Evolutionary conservation across 2,888 invertebrate species (phyloP).

Genomic region (Andrena dorsata): DNA sequence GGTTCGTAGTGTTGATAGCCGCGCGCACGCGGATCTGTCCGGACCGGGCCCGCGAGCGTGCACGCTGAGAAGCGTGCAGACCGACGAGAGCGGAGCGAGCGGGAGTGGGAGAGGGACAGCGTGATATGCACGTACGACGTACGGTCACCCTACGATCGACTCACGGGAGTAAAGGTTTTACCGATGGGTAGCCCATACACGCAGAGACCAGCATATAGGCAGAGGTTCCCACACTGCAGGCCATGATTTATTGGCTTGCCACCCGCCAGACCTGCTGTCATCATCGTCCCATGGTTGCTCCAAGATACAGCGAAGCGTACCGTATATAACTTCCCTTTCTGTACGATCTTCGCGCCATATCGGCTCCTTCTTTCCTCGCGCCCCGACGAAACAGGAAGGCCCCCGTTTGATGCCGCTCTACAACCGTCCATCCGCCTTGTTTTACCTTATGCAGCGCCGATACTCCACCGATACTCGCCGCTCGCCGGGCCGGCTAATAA

Average conservation of each 20-base stretch:
- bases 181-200: slow-evolving; percentile 70
- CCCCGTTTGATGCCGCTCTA: slow-evolving; percentile 53
- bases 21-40: slow-evolving; percentile 11
- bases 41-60: slow-evolving; percentile 8
- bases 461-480: slow-evolving; percentile 43
- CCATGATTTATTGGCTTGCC: slow-evolving; percentile 83
- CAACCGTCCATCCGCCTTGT: slow-evolving; percentile 68
- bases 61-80: slow-evolving; percentile 20
- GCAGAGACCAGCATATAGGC: slow-evolving; percentile 60
- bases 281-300: slow-evolving; percentile 78
- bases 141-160: slow-evolving; percentile 64
- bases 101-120: slow-evolving; percentile 29
- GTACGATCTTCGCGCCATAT: slow-evolving; percentile 73
- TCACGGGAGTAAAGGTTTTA: slow-evolving; percentile 74
- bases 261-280: slow-evolving; percentile 81
- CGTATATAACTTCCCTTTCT: slow-evolving; percentile 73
- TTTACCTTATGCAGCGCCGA: slow-evolving; percentile 67
- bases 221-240: slow-evolving; percentile 80
- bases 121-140: slow-evolving; percentile 61
- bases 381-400: slow-evolving; percentile 68
- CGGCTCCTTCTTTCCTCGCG: slow-evolving; percentile 72
- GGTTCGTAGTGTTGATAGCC: slow-evolving; percentile 22
- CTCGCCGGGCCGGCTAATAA: slow-evolving; percentile 47
- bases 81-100: not conserved
- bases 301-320: slow-evolving; percentile 72